Base-by-base conservation (phyloP, 1,140 invertebrate genomes). In the Galleria mellonella region DNA sequence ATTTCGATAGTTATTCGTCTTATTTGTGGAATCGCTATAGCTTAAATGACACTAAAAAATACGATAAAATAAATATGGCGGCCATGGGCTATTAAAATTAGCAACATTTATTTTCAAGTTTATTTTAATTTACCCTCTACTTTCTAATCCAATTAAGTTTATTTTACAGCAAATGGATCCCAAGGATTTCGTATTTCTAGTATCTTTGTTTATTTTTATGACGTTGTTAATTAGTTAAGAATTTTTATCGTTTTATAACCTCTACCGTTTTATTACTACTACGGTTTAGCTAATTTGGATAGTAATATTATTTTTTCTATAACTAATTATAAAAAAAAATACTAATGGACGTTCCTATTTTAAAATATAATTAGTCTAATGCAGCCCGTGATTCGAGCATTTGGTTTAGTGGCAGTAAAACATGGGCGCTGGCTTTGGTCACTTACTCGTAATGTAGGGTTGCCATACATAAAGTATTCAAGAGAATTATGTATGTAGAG, bases 311-410 rank as follows among this genome's bases (percentile, higher is more conserved):
- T n/a, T 23, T 23, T 23, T 23, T 23, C 17, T 37, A 51, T n/a
- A n/a, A n/a, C 9, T 35, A 2, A 14, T 35, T 35, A 8, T 8
- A 4, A 14, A 5, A 13, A 35, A 32, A 5, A 4, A 9, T 14
- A 32, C 13, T 35, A 35, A 13, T 14, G 15, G n/a, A 33, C 13
- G 32, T 14, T 12, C 15, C 8, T 35, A 61, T 48, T 50, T 51
- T 44, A 49, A 60, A 66, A 66, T 47, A 29, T 72, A 74, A 78
- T 75, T 66, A 75, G 59, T 46, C 55, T 70, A 72, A 70, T 75
- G 64, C 57, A 62, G 45, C 49, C 56, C 47, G 43, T 66, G 55
- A 37, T 37, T 15, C 15, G 8, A 37, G 14, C 35, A 13, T 17
- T 37, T 13, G 12, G 35, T 37, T 37, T 37, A 60, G 47, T 54